phyloP scores from a whole-genome alignment of 2,888 invertebrate genomes.

The Hydroisotoma schaefferi region DNA sequence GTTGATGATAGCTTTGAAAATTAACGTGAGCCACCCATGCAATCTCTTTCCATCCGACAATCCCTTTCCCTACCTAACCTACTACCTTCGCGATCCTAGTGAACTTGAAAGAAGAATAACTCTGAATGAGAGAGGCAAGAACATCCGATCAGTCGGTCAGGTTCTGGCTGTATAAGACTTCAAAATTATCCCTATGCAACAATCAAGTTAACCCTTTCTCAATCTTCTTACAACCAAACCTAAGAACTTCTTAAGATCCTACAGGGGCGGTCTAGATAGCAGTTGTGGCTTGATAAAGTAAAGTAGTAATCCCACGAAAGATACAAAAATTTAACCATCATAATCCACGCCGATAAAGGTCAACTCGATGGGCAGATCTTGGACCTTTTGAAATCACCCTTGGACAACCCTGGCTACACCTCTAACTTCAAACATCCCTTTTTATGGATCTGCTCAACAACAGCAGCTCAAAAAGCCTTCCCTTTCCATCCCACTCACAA shows the following conservation, averaged over 20 bases:
- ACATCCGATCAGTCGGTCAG: too few relatives aligned
- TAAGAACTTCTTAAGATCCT: not conserved
- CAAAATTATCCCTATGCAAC: too few relatives aligned
- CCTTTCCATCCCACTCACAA: constrained; percentile 15
- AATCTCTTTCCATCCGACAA: not conserved
- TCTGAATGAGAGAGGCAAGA: too few relatives aligned
- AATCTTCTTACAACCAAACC: too few relatives aligned
- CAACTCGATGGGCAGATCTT: constrained; percentile 6
- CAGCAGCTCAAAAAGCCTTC: constrained; percentile 4
- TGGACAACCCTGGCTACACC: constrained; percentile 11
- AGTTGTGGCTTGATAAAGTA: too few relatives aligned
- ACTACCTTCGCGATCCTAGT: not conserved
- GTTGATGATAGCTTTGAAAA: constrained; percentile 4
- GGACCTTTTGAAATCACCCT: constrained; percentile 2
- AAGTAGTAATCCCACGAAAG: too few relatives aligned
- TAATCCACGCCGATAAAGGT: too few relatives aligned
- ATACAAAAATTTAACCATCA: too few relatives aligned
- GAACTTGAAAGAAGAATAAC: too few relatives aligned
- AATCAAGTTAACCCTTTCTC: too few relatives aligned
- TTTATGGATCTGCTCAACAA: not conserved
- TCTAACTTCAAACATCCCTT: constrained; percentile 2
- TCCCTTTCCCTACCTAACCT: not conserved
- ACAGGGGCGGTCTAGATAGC: not conserved
- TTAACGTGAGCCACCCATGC: constrained; percentile 13
- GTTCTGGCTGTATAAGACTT: too few relatives aligned